phyloP scores from a whole-genome alignment of 2,113 vertebrate species.

The Dicrurus megarhynchus region DNA sequence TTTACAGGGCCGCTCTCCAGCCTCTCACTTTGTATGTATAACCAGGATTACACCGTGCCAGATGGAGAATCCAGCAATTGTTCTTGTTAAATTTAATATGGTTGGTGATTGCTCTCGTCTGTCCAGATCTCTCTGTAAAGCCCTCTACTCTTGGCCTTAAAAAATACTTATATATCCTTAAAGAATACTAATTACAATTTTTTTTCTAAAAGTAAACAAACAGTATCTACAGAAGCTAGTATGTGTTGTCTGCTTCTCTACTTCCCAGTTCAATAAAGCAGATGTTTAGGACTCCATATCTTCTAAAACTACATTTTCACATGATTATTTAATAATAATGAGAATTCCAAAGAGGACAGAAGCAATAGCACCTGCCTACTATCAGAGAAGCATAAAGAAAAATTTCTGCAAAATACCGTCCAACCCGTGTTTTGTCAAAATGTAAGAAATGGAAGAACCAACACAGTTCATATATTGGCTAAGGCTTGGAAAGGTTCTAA shows the following conservation, averaged over 20 bases:
- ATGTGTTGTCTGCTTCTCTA: neutral
- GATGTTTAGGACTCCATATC: neutral
- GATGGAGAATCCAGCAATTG: neutral
- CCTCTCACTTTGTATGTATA: neutral
- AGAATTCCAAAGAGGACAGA: neutral
- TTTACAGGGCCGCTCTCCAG: neutral
- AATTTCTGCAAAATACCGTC: neutral
- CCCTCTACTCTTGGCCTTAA: neutral
- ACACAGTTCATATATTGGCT: neutral
- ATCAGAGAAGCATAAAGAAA: neutral
- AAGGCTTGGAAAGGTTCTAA: neutral
- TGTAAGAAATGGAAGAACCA: neutral
- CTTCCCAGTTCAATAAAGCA: neutral
- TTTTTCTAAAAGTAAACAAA: neutral
- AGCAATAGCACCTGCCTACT: neutral
- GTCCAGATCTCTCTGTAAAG: neutral
- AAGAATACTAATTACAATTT: neutral
- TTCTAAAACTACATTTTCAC: neutral
- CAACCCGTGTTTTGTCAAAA: neutral
- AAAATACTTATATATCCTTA: neutral
- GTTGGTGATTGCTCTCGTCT: neutral
- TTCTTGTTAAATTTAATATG: neutral
- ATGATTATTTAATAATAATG: neutral
- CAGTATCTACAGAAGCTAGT: neutral
- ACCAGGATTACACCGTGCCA: neutral